Base-by-base conservation (phyloP, 2,888 invertebrate genomes). In the Protodeltote pygarga region DNA sequence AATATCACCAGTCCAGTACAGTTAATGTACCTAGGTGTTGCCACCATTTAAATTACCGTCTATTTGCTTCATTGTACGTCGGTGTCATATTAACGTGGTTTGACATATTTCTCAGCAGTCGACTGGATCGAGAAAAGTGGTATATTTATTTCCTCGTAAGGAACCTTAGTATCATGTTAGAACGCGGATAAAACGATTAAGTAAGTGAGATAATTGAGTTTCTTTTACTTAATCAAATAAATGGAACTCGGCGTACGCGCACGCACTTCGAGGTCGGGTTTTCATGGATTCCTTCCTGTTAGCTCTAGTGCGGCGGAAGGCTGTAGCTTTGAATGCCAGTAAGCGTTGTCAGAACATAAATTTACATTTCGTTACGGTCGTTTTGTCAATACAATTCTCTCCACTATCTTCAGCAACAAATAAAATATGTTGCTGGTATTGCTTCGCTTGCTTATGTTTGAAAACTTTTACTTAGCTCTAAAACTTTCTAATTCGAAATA, bases 321-420 rank as follows among this genome's bases (percentile, higher is more conserved):
- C 53, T 63, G 59, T 62, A 62, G 60, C 62, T 64, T 71, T 52
- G 49, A 58, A 59, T 66, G 63, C 67, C 55, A 39, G 44, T 48
- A 61, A 64, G 46, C 52, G 58, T 61, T 62, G 55, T 65, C 61
- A 29, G 33, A 58, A 67, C 66, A 75, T 73, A 72, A 62, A 77
- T 75, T 73, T 71, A 65, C 68, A 71, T 73, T 73, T 73, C 53
- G 63, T 64, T 71, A 65, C 64, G 69, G 63, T 58, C 54, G 50
- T 75, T 70, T 65, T 71, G 69, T 73, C 60, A 65, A 60, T 69
- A 61, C 60, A 48, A 65, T 68, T 63, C 58, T 65, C 62, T 67
- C 50, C 50, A 57, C 62, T 59, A 62, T 63, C 54, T 63, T 53
- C 46, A 44, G 59, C 50, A 47, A 60, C 53, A 75, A 73, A 73